These are phyloP conservation scores for Kryphioiulus occultus DNA, from an alignment of 2,888 invertebrate genomes.

Conservation along the genomic window DNA sequence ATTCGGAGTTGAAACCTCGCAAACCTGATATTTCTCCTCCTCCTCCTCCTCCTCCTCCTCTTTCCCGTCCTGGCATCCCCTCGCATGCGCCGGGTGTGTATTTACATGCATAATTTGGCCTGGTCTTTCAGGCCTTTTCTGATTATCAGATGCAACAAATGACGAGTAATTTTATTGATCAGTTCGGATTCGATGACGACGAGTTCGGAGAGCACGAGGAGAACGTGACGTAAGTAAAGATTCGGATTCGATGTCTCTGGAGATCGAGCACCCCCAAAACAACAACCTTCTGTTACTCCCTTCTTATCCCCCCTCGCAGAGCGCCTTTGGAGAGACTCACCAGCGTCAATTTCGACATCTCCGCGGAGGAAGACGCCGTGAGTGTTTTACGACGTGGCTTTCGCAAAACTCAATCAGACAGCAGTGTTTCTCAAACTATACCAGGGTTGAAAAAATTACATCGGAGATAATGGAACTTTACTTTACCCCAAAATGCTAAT, in stretches of 20 bases:
- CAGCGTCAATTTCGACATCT: conserved; percentile 53
- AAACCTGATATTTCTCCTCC: no score
- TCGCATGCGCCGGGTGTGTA: conserved; percentile 42
- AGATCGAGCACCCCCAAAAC: neutral
- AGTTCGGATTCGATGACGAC: conserved; percentile 71
- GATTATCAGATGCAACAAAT: conserved; percentile 72
- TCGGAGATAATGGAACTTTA: no score
- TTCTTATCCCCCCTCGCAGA: conserved; percentile 57
- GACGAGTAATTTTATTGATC: conserved; percentile 70
- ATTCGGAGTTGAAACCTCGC: no score
- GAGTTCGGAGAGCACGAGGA: conserved; percentile 71
- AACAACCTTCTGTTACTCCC: neutral
- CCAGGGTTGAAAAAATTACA: no score
- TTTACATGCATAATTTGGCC: conserved; percentile 52
- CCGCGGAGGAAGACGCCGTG: conserved; percentile 55
- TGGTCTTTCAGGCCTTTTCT: conserved; percentile 65
- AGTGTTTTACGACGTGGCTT: neutral
- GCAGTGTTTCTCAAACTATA: no score
- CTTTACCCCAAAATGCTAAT: no score
- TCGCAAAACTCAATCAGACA: no score
- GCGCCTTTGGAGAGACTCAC: conserved; percentile 56
- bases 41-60: no score
- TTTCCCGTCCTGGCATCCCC: neutral
- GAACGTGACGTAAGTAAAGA: conserved; percentile 61
- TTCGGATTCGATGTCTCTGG: neutral